phyloP scores from a whole-genome alignment of 1,140 invertebrate genomes.

The Halyomorpha halys region DNA sequence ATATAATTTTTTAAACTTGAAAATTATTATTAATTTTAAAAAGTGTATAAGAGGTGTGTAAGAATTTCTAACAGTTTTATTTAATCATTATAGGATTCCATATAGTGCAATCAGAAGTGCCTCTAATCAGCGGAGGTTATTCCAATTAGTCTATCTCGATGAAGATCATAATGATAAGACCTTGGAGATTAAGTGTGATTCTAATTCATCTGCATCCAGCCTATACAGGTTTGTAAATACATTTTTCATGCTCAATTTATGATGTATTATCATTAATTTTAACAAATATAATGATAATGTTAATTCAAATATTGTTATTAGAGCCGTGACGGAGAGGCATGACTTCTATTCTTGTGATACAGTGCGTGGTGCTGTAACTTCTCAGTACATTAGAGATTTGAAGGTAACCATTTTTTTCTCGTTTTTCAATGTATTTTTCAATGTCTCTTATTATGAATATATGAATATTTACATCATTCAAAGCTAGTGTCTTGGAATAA shows the following conservation, averaged over 20 bases:
- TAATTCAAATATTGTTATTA: slow-evolving; percentile 24
- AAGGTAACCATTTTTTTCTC: slow-evolving; percentile 43
- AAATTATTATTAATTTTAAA: no score
- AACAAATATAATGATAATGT: background rate
- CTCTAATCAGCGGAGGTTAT: slow-evolving; percentile 58
- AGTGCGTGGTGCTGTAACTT: slow-evolving; percentile 71
- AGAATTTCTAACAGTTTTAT: background rate
- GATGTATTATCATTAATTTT: background rate
- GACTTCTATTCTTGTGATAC: slow-evolving; percentile 87
- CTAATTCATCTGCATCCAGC: slow-evolving; percentile 61
- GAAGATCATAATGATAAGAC: slow-evolving; percentile 55
- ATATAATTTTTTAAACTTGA: no score
- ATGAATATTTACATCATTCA: slow-evolving; percentile 22
- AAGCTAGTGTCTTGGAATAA: no score
- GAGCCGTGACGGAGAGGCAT: slow-evolving; percentile 82
- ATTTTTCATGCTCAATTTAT: background rate
- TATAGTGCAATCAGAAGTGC: slow-evolving; percentile 74
- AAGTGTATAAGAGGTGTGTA: no score
- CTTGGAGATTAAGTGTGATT: slow-evolving; percentile 69
- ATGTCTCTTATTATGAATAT: no score
- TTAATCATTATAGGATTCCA: slow-evolving; percentile 53
- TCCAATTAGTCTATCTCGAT: slow-evolving; percentile 62
- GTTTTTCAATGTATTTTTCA: no score
- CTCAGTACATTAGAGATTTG: slow-evolving; percentile 76
- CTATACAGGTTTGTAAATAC: slow-evolving; percentile 43